Percentiles rank a stretch among this genome's conserved stretches.
These are phyloP conservation scores for Drosophila nr. fundita DNA, from an alignment of 2,888 invertebrate species.

Conservation along the genomic window DNA sequence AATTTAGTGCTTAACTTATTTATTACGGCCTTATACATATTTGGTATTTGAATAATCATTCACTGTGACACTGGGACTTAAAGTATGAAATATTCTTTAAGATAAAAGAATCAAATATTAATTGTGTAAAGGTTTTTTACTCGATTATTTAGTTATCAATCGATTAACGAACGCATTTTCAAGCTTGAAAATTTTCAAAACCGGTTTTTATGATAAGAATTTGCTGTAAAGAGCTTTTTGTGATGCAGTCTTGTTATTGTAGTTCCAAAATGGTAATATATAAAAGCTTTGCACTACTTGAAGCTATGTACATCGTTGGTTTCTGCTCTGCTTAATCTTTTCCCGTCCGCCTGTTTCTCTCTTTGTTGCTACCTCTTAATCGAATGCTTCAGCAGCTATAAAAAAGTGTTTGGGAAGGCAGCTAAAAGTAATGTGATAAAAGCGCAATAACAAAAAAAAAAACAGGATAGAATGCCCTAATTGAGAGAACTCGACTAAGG, in stretches of 20 bases:
- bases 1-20: neutral
- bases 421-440: neutral
- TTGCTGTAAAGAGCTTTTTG: neutral
- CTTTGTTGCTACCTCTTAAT: neutral
- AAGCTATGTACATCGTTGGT: neutral
- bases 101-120: neutral
- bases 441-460: neutral
- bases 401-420: neutral
- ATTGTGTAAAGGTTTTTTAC: neutral
- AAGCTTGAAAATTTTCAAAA: neutral
- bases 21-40: neutral
- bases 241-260: neutral
- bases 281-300: neutral
- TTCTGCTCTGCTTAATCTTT: neutral
- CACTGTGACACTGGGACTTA: neutral
- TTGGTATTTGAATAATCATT: neutral
- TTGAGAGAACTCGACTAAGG: neutral
- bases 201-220: neutral
- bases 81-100: neutral
- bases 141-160: neutral
- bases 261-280: neutral
- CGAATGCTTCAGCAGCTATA: neutral
- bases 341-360: neutral
- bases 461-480: neutral
- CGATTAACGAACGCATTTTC: neutral